Base-by-base conservation (phyloP, 1,140 invertebrate genomes). In the Heliconius eleuchia region DNA sequence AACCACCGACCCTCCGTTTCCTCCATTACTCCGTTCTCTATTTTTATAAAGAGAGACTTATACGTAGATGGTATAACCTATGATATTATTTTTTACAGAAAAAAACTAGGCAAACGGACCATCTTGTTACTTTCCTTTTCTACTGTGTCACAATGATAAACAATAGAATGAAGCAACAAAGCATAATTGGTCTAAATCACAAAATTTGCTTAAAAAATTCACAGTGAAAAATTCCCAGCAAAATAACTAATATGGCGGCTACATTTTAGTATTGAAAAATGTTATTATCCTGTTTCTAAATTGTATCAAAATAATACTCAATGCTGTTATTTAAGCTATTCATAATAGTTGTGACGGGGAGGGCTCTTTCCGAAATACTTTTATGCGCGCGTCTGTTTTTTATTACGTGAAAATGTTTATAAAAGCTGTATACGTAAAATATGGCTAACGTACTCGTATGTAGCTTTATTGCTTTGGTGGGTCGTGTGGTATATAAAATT, bases 381-480 rank as follows among this genome's bases (percentile, higher is more conserved):
- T 76, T 76, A 76, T 78, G 37, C 42, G 71, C 76, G 52, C 76
- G 50, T 71, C 76, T 78, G 76, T 50, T 78, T 78, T 78, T 78
- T 78, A 78, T 78, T 78, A 78, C 76, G 46, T 60, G 19, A 23
- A 71, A 34, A 73, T 78, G 76, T 78, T 78, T 78, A 73, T 71
- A 78, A 73, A 71, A 78, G 52, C 71, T 78, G 76, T 78, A 73
- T 73, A 52, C 55, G n/a, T 78, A 78, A 78, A 78, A 78, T 78
- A 78, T 46, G 50, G 50, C 27, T 11, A 23, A 27, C 76, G 74
- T 71, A 39, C 74, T 27, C 60, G 74, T 70, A 50, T 70, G 23
- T 27, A 27, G 7, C 60, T 66, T 66, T 66, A 66, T 66, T 27
- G 60, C 27, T 30, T 8, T 66, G 8, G 23, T 66, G 27, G 55